Conservation (phyloP, 2,113 vertebrate species). For the Polypterus bichir region DNA sequence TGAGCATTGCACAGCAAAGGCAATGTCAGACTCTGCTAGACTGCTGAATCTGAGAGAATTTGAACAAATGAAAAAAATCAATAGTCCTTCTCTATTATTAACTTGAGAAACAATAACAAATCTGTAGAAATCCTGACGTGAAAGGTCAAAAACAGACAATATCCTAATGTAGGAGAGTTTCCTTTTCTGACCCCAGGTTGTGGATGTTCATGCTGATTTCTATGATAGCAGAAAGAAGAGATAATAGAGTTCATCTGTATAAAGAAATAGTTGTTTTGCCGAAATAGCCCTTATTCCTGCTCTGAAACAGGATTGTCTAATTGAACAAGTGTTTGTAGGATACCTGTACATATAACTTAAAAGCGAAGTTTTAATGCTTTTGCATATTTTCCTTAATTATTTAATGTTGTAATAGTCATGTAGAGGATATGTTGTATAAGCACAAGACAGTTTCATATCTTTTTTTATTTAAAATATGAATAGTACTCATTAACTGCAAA, state of each 20-base stretch:
- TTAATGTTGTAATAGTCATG: too few relatives aligned
- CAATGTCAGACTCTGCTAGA: not conserved
- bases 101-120: not conserved
- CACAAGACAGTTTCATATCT: too few relatives aligned
- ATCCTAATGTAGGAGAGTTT: not conserved
- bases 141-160: slow-evolving; percentile 4
- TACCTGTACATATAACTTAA: too few relatives aligned
- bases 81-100: slow-evolving; percentile 1
- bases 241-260: slow-evolving; percentile 11
- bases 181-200: not conserved
- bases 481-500: too few relatives aligned
- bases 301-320: not conserved
- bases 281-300: not conserved
- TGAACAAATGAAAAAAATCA: not conserved
- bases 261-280: slow-evolving; percentile 1
- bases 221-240: slow-evolving; percentile 4
- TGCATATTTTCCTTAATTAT: too few relatives aligned
- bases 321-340: too few relatives aligned
- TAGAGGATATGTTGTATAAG: too few relatives aligned
- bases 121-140: not conserved
- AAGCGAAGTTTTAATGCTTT: too few relatives aligned
- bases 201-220: not conserved
- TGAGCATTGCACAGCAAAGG: too few relatives aligned
- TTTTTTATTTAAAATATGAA: too few relatives aligned
- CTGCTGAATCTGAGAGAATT: slow-evolving; percentile 1